Conservation (phyloP, 2,888 invertebrate species). For the Orchesella flavescens region DNA sequence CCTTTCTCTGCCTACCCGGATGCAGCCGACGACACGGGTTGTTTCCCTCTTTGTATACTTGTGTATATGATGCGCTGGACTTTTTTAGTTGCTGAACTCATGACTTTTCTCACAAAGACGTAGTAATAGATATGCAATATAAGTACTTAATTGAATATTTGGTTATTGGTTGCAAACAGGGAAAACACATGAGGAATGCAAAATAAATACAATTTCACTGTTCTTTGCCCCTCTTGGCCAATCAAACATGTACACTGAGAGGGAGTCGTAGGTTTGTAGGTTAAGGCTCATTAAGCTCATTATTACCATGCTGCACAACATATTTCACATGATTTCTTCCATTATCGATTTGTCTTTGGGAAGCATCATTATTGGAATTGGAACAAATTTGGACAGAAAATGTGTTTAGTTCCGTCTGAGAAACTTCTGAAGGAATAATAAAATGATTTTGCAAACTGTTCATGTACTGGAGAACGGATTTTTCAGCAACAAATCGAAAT, state of each 20-base stretch:
- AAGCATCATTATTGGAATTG: too few relatives aligned
- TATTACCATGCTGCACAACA: too few relatives aligned
- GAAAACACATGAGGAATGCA: not conserved
- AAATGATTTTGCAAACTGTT: not conserved
- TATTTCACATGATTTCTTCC: too few relatives aligned
- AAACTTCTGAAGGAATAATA: slow-evolving; percentile 3
- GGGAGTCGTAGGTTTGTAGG: too few relatives aligned
- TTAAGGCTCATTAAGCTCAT: too few relatives aligned
- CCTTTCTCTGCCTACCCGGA: slow-evolving; percentile 39
- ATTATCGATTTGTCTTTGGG: too few relatives aligned
- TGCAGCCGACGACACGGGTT: slow-evolving; percentile 55
- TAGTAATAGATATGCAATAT: not conserved
- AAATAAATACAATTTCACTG: too few relatives aligned
- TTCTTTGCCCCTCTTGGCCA: too few relatives aligned
- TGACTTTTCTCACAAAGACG: not conserved
- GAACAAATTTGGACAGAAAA: not conserved
- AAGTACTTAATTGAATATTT: not conserved
- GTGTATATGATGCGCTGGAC: slow-evolving; percentile 37
- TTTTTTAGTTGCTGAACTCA: slow-evolving; percentile 12
- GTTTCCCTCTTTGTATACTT: slow-evolving; percentile 11
- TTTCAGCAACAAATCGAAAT: slow-evolving; percentile 17
- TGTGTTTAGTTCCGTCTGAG: slow-evolving; percentile 5
- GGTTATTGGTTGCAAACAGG: too few relatives aligned
- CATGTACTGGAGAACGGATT: slow-evolving; percentile 20
- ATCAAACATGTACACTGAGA: too few relatives aligned